phyloP scores from a whole-genome alignment of 2,797 vertebrate species.

The Tauraco hartlaubi region DNA sequence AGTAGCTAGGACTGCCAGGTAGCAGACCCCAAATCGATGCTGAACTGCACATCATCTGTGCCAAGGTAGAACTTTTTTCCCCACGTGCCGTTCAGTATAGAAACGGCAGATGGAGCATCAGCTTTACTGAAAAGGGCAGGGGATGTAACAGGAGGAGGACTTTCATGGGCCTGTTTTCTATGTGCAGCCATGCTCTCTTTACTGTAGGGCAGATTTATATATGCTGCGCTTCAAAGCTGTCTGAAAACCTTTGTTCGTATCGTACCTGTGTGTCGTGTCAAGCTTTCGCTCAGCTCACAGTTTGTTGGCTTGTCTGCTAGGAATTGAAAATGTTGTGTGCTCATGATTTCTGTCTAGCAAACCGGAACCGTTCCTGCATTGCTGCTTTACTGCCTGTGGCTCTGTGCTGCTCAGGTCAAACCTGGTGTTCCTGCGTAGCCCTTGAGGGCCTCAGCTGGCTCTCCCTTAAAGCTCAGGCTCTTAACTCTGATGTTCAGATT shows the following conservation, averaged over 20 bases:
- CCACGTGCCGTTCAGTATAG: neutral
- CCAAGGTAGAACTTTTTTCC: neutral
- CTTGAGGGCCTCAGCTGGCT: neutral
- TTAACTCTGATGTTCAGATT: neutral
- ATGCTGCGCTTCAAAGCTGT: neutral
- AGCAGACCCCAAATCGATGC: neutral
- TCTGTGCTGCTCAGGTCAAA: neutral
- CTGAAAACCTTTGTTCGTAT: neutral
- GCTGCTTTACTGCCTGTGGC: neutral
- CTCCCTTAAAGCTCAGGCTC: neutral
- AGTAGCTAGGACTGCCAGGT: neutral
- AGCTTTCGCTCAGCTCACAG: neutral
- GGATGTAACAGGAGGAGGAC: neutral
- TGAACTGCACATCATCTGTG: neutral
- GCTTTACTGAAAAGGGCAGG: neutral
- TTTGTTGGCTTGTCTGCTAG: neutral
- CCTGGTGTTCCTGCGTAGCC: neutral
- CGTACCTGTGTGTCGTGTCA: neutral
- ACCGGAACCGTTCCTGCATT: neutral
- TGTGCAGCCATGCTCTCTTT: neutral
- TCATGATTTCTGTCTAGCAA: neutral
- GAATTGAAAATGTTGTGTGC: neutral
- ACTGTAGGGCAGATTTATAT: neutral
- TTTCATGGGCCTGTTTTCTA: neutral
- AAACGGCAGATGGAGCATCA: constrained; percentile 73